Percentiles rank a stretch among this genome's conserved stretches.
Conservation (phyloP, 2,888 invertebrate genomes). For the Eurytoma adleriae region DNA sequence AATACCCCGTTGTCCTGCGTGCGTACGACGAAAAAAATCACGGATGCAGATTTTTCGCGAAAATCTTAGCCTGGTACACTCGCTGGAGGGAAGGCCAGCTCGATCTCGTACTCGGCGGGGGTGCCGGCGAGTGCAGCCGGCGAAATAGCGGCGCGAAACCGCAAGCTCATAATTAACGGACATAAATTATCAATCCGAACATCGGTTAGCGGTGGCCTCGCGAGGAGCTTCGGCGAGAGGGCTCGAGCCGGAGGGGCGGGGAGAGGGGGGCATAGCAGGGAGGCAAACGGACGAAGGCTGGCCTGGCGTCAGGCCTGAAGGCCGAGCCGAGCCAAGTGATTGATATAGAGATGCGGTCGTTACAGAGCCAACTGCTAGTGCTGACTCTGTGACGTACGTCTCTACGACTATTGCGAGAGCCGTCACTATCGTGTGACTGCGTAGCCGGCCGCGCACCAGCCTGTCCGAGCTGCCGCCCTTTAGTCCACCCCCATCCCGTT, state of each 20-base stretch:
- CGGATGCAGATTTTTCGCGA: constrained; percentile 6
- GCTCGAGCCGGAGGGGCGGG: constrained; percentile 59
- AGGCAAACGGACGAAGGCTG: constrained; percentile 57
- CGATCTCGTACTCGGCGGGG: constrained; percentile 22
- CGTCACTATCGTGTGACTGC: constrained; percentile 45
- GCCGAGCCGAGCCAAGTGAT: constrained; percentile 70
- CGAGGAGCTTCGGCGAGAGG: constrained; percentile 55
- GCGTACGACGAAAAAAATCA: not conserved
- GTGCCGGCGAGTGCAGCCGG: constrained; percentile 46
- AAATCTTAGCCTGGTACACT: constrained; percentile 1
- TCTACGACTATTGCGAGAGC: constrained; percentile 59
- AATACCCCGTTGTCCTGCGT: constrained; percentile 17
- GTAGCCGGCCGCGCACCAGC: not conserved
- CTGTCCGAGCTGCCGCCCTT: not conserved
- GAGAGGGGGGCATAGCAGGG: constrained; percentile 50
- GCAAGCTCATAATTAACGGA: constrained; percentile 74
- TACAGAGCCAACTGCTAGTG: constrained; percentile 72
- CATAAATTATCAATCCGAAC: constrained; percentile 75
- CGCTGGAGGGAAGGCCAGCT: constrained; percentile 30
- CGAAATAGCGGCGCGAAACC: constrained; percentile 67
- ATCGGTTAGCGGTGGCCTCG: constrained; percentile 68
- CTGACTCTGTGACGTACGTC: constrained; percentile 75
- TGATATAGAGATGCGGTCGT: constrained; percentile 75
- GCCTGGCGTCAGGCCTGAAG: constrained; percentile 57
- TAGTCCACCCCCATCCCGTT: not conserved